phyloP scores from a whole-genome alignment of 2,888 invertebrate genomes.

The Chirona hameri region DNA sequence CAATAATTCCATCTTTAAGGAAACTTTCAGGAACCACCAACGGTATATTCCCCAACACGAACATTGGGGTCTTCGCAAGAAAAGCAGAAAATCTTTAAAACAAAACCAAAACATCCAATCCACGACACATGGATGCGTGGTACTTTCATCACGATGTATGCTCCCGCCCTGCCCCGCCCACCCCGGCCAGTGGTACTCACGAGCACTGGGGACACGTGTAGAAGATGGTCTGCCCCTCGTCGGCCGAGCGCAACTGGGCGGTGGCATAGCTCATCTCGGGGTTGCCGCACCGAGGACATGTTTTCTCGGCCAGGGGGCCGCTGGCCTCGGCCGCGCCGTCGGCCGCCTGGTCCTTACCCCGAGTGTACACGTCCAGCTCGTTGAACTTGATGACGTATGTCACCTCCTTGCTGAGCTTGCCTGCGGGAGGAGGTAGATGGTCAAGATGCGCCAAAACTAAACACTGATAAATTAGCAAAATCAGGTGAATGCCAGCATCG shows the following conservation, averaged over 20 bases:
- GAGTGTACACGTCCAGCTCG: background rate
- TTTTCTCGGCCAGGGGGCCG: background rate
- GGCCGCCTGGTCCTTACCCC: background rate
- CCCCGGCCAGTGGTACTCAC: slow-evolving; percentile 46
- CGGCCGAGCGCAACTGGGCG: slow-evolving; percentile 89
- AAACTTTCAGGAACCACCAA: no score
- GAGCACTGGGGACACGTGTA: slow-evolving; percentile 93
- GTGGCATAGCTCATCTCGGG: slow-evolving; percentile 94
- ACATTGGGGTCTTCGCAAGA: no score
- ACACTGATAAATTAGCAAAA: no score
- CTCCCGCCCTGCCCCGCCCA: no score
- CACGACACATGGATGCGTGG: no score
- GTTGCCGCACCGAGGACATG: slow-evolving; percentile 62
- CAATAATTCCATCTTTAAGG: no score
- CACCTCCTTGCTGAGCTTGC: background rate
- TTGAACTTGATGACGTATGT: slow-evolving; percentile 7
- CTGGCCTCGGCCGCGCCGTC: background rate
- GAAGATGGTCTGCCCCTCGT: slow-evolving; percentile 99
- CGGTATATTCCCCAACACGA: no score
- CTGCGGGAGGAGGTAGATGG: background rate
- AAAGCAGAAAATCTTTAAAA: no score
- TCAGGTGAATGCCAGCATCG: no score
- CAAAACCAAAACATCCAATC: no score
- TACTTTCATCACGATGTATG: no score
- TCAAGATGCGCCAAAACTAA: no score